phyloP scores from a whole-genome alignment of 2,113 vertebrate species.

The Cheilinus undulatus region DNA sequence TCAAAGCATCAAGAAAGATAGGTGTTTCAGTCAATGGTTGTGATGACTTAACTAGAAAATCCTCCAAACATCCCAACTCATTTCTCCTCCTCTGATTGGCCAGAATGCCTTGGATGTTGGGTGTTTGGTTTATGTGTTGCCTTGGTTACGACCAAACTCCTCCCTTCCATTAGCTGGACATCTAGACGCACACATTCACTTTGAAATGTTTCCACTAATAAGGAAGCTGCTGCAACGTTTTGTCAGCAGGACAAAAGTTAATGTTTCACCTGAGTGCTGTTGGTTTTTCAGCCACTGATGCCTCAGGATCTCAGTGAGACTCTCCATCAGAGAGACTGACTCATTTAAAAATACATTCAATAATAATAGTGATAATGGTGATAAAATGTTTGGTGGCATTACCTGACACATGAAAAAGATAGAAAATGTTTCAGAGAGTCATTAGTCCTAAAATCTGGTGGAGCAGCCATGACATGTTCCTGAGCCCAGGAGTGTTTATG shows the following conservation, averaged over 20 bases:
- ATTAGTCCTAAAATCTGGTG: no score
- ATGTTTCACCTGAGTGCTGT: constrained; percentile 75
- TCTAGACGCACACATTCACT: constrained; percentile 57
- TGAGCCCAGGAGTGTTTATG: no score
- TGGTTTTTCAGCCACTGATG: constrained; percentile 13
- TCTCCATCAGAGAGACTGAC: background rate
- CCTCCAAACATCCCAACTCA: constrained; percentile 15
- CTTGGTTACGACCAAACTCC: constrained; percentile 50
- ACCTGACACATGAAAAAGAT: background rate
- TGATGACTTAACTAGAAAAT: background rate
- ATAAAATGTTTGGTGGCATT: background rate
- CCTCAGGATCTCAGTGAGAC: background rate
- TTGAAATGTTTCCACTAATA: constrained; percentile 71
- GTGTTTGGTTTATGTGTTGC: constrained; percentile 60
- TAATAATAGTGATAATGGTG: no score
- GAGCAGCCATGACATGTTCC: no score
- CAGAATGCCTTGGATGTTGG: background rate
- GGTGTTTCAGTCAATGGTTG: constrained; percentile 10
- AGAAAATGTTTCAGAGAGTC: no score
- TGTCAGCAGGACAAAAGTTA: constrained; percentile 82
- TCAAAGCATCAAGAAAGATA: background rate
- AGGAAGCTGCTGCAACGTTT: constrained; percentile 60
- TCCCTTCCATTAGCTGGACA: constrained; percentile 65
- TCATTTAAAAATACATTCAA: no score
- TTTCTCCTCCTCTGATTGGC: constrained; percentile 55